Percentiles rank a stretch among this genome's conserved stretches.
phyloP scores from a whole-genome alignment of 2,888 invertebrate genomes.

The Noctua janthe region DNA sequence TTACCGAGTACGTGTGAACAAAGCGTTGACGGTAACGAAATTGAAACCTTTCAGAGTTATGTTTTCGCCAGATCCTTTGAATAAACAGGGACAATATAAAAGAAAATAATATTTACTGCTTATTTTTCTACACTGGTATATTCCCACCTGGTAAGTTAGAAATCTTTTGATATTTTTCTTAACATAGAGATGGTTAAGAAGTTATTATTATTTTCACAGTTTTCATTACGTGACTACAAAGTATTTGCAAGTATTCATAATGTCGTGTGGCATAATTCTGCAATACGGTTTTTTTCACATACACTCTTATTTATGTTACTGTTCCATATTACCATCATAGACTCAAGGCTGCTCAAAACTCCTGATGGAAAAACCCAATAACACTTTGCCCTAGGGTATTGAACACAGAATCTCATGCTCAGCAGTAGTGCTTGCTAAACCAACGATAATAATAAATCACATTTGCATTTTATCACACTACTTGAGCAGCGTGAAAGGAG shows the following conservation, averaged over 20 bases:
- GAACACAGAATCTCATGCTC: background rate
- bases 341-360: background rate
- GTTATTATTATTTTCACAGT: background rate
- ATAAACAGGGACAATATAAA: conserved; percentile 40
- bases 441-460: background rate
- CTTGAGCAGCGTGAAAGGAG: too few relatives aligned
- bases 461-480: background rate
- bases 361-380: background rate
- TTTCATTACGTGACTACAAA: background rate
- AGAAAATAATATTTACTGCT: conserved; percentile 24
- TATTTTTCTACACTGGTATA: conserved; percentile 10
- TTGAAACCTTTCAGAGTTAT: conserved; percentile 47
- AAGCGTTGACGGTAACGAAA: conserved; percentile 46
- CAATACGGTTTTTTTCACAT: background rate
- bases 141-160: background rate
- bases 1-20: conserved; percentile 38
- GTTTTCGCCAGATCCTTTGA: conserved; percentile 38
- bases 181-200: too few relatives aligned
- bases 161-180: conserved; percentile 7
- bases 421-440: background rate
- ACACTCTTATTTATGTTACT: background rate
- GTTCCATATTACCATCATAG: background rate
- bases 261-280: background rate
- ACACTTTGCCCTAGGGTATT: background rate
- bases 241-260: background rate